Base-by-base conservation (phyloP, 2,113 vertebrate genomes). In the Siniperca chuatsi region DNA sequence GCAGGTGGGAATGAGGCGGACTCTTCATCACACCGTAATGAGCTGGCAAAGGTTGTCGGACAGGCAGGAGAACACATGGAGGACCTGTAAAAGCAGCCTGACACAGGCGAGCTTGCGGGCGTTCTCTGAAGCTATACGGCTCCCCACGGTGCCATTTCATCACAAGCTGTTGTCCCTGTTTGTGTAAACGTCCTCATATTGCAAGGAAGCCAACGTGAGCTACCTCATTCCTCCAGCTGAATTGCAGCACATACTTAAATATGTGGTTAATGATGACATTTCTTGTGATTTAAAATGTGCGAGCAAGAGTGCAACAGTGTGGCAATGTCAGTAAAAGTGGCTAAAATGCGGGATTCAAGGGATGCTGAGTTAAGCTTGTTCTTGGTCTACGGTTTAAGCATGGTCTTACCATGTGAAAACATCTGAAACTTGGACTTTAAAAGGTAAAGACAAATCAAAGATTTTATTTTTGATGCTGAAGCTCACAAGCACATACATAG, bases 1-100 rank as follows among this genome's bases (percentile, higher is more conserved):
- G 90, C 80, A 81, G 81, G 88, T 75, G 80, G 89, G 76, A 75
- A 58, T 62, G 42, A 87, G 79, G 89, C 52, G 11, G 74, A 89
- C 92, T 85, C 90, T 94, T 91, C 90, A 93, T 93, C 94, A 92
- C 89, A 35, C 83, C 7, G 54, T 92, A 93, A 94, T 86, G 92
- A 94, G 92, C 89, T 93, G 94, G 92, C 86, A 82, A 88, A 84
- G 87, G 90, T 86, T 90, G 90, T 74, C 55, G 90, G 88, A 94
- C 90, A 89, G 90, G 82, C 88, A 93, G 71, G 66, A 87, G 90
- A 93, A 93, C 89, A 95, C 93, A 93, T 82, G 58, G 75, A 92
- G 83, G 90, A 92, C 89, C 92, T 90, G 91, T 93, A 91, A 93
- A 94, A 91, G 87, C 75, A 54, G 81, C 82, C 87, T 86, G 78